Evolutionary conservation across 2,113 vertebrate species (phyloP), one percentile per base, ranked within the genome.

Genomic region (Pterocles gutturalis): DNA sequence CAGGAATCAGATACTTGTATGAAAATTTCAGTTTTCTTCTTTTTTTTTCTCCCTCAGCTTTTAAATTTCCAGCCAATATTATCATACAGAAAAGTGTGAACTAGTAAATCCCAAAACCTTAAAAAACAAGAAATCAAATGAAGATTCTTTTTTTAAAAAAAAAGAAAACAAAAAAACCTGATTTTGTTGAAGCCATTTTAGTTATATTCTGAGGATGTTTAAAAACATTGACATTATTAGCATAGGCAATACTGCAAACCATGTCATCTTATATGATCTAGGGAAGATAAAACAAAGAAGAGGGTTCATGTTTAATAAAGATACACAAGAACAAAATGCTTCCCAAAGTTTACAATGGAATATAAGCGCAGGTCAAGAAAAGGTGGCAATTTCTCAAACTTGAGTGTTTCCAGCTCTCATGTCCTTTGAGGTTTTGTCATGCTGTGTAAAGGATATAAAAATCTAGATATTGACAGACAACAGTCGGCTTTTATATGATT

Each of bases 341-440:
- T 90, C 11, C 26, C 15, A 17, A 60, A 79, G 18, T 21, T 48
- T 83, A 11, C 13, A 65, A 4, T 17, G 14, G 26, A 61, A 64
- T 82, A 57, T 28, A 87, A 10, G 3, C 38, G 10, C 13, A 90
- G 6, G 28, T 61, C 18, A 90, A 48, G 66, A 92, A 76, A 60
- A 80, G 21, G 34, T 0, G 0, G 5, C 10, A 51, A 12, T 72
- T 83, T 85, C 43, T 79, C 14, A 45, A 2, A 43, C 8, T 33
- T 55, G 7, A 48, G 3, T 31, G 16, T 18, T 89, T 84, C 61
- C 19, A 81, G 9, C 24, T 77, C 14, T 26, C 57, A 8, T 21
- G 4, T 67, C 38, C 38, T 80, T 53, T 51, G 41, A 80, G 54
- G 41, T 78, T 82, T 85, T 61, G 6, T 73, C 41, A 19, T 8